A percentile compares a stretch with the other conserved stretches of the same genome.
Evolutionary conservation across 2,888 invertebrate species (phyloP).

Genomic region (Nasonovia ribisnigri): DNA sequence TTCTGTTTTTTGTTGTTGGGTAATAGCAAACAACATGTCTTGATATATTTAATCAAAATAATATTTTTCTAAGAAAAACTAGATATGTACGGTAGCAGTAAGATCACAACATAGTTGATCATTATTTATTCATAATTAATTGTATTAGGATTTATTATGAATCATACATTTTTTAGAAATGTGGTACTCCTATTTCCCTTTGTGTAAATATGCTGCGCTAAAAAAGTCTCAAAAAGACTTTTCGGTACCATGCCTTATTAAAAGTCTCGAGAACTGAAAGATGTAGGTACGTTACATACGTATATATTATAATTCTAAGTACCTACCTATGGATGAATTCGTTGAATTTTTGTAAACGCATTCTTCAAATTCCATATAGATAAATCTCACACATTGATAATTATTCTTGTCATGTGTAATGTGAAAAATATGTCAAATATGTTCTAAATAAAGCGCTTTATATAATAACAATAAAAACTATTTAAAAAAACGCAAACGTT

Average conservation of each 20-base stretch:
- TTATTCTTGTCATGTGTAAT: neutral
- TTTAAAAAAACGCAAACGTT: neutral
- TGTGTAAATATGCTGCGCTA: neutral
- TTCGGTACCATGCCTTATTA: neutral
- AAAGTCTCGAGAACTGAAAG: neutral
- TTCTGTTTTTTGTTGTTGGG: neutral
- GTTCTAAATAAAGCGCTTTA: neutral
- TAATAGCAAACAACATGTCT: neutral
- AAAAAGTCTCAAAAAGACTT: too few relatives aligned
- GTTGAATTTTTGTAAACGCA: neutral
- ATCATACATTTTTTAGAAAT: neutral
- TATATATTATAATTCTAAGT: neutral
- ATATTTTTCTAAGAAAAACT: neutral
- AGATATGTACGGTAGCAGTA: neutral
- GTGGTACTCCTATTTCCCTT: neutral
- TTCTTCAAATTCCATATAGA: neutral
- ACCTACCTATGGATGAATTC: neutral
- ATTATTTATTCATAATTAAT: neutral
- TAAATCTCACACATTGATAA: neutral
- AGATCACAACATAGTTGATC: neutral
- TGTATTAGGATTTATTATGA: neutral
- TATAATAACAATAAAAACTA: neutral
- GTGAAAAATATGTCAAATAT: slow-evolving; percentile 4
- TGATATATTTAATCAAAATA: neutral
- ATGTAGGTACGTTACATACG: neutral